Base-by-base conservation (phyloP, 2,888 invertebrate species). In the Keiferia lycopersicella region DNA sequence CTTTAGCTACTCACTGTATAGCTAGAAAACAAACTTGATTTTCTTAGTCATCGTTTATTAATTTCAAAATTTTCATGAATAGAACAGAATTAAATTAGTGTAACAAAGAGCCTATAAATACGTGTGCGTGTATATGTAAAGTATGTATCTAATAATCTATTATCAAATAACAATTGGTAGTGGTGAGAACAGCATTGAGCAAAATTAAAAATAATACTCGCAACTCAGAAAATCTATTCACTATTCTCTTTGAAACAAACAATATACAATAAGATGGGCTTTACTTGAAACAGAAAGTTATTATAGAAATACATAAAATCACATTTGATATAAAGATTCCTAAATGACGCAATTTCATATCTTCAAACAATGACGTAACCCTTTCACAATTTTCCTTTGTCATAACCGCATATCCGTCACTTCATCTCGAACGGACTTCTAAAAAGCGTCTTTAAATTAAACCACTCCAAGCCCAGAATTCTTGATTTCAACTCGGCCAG, bases 401-500 rank as follows among this genome's bases (percentile, higher is more conserved):
- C 68, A 64, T 53, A 64, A 67, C 62, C 63, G 58, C 65, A 58
- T 67, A 64, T 69, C 62, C 62, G 59, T 63, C 64, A 64, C 61
- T 67, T 61, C 53, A 51, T 61, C n/a, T 62, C 53, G 51, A 60
- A 57, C 26, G 60, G 59, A 63, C 58, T 65, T 59, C 60, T 61
- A 53, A 59, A 63, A 67, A 62, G 59, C 63, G 63, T 63, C 63
- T 61, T 62, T 51, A 67, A 69, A 69, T 68, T 69, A 66, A 68
- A 67, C 66, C 68, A 66, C 66, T 63, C 65, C 65, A 56, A 63
- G 63, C 65, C 61, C 58, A 69, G 59, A 62, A 68, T 63, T 65
- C 63, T 66, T 38, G 61, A 63, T 59, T 60, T 59, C 62, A 75
- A 72, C 74, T 72, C 71, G 77, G 73, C 74, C 71, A 71, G 79